Percentiles rank a stretch among this genome's conserved stretches.
phyloP scores from a whole-genome alignment of 2,797 vertebrate genomes.

The Aplochiton taeniatus region DNA sequence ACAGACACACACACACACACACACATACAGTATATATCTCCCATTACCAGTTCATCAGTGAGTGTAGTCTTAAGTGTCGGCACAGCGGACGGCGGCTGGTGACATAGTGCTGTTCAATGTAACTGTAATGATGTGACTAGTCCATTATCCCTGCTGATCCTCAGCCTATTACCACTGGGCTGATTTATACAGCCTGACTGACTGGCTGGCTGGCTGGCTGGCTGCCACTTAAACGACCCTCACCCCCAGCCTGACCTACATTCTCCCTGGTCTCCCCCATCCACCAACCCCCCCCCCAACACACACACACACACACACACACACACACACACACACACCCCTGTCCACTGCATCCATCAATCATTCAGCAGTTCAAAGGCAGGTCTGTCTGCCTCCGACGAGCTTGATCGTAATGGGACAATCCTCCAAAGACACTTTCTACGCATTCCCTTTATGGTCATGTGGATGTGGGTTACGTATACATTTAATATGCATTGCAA shows the following conservation, averaged over 20 bases:
- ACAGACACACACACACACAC: too few relatives aligned
- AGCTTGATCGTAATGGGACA: constrained; percentile 59
- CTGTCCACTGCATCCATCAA: constrained; percentile 69
- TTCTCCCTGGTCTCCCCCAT: too few relatives aligned
- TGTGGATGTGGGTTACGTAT: constrained; percentile 9
- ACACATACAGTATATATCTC: too few relatives aligned
- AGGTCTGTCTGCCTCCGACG: constrained; percentile 56
- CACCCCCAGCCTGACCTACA: too few relatives aligned
- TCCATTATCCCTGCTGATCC: constrained; percentile 63
- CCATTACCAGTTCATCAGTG: too few relatives aligned
- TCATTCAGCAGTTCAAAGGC: constrained; percentile 72
- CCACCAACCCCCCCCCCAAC: constrained; percentile 39
- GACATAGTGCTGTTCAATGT: constrained; percentile 51
- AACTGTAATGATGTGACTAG: constrained; percentile 57
- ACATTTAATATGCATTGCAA: too few relatives aligned
- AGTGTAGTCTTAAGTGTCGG: constrained; percentile 25
- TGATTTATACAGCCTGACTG: constrained; percentile 61
- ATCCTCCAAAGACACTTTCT: constrained; percentile 44
- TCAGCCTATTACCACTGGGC: constrained; percentile 56
- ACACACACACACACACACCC: constrained; percentile 71
- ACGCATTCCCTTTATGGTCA: constrained; percentile 16
- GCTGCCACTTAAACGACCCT: too few relatives aligned
- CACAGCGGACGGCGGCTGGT: constrained; percentile 27
- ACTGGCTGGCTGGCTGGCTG: too few relatives aligned
- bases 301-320: constrained; percentile 60